These are phyloP conservation scores for Penaeus japonicus DNA, from an alignment of 1,140 invertebrate genomes.

Conservation along the genomic window DNA sequence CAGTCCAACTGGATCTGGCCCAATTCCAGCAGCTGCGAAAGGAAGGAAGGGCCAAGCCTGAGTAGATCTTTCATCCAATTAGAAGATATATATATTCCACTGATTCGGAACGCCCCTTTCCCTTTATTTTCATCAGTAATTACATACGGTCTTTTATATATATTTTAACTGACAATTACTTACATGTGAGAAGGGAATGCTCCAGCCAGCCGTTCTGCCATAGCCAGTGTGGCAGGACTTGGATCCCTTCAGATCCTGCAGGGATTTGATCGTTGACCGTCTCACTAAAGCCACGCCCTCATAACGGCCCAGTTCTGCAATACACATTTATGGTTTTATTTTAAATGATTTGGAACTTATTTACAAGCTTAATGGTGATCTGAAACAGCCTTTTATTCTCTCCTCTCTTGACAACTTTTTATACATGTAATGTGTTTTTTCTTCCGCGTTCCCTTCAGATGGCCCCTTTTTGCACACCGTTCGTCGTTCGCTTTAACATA, in stretches of 20 bases:
- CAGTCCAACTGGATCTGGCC: slow-evolving; percentile 73
- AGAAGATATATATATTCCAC: too few relatives aligned
- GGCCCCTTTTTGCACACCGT: too few relatives aligned
- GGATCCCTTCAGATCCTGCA: slow-evolving; percentile 77
- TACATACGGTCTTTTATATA: not conserved
- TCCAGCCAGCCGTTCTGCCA: slow-evolving; percentile 90
- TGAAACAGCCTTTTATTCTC: too few relatives aligned
- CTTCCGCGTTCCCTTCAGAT: too few relatives aligned
- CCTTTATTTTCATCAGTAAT: too few relatives aligned
- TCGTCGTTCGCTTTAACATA: too few relatives aligned
- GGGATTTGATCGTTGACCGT: slow-evolving; percentile 68
- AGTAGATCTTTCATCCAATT: too few relatives aligned
- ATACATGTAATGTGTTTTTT: too few relatives aligned
- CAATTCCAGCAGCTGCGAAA: slow-evolving; percentile 73
- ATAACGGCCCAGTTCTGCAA: slow-evolving; percentile 35
- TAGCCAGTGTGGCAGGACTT: slow-evolving; percentile 90
- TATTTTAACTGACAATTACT: slow-evolving; percentile 57
- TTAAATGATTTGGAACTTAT: too few relatives aligned
- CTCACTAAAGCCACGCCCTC: slow-evolving; percentile 51
- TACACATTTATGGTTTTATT: not conserved
- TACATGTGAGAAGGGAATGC: slow-evolving; percentile 84
- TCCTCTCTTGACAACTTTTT: too few relatives aligned
- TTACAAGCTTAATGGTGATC: too few relatives aligned
- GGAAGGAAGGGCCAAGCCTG: not conserved
- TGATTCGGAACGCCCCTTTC: too few relatives aligned